Conservation (phyloP, 2,888 invertebrate species). For the Eristalinus sepulchralis region DNA sequence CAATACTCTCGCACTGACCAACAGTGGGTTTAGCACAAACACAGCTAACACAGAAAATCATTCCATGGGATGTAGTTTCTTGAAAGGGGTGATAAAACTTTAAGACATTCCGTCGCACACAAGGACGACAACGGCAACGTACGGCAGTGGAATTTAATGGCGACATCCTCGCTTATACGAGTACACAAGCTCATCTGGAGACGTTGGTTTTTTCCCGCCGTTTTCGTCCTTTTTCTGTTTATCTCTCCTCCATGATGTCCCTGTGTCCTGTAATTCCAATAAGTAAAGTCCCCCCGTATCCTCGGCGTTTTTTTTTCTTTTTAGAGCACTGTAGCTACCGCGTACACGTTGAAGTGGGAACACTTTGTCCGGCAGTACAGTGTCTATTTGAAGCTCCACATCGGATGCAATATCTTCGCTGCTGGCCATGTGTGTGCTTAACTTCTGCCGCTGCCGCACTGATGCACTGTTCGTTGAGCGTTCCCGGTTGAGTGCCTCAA, state of each 20-base stretch:
- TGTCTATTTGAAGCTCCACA: conserved; percentile 68
- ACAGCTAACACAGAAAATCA: conserved; percentile 56
- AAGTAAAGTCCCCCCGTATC: conserved; percentile 55
- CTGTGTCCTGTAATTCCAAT: conserved; percentile 58
- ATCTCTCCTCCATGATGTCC: conserved; percentile 10
- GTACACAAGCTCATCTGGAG: conserved; percentile 10
- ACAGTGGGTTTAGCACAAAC: conserved; percentile 17
- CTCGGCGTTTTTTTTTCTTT: not conserved
- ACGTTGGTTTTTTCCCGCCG: conserved; percentile 21
- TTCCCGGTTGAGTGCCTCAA: conserved; percentile 63
- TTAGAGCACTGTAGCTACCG: conserved; percentile 49
- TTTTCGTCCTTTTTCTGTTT: conserved; percentile 6
- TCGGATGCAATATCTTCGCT: conserved; percentile 64
- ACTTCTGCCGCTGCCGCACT: conserved; percentile 35
- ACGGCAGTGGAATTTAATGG: conserved; percentile 51
- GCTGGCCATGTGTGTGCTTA: conserved; percentile 67
- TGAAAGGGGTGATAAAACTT: conserved; percentile 65
- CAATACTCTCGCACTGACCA: conserved; percentile 6
- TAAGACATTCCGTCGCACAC: conserved; percentile 37
- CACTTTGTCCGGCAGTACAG: conserved; percentile 65
- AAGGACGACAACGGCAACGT: not conserved
- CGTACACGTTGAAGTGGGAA: conserved; percentile 59
- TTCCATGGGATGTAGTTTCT: conserved; percentile 47
- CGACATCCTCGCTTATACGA: conserved; percentile 45
- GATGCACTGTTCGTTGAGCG: conserved; percentile 50